Evolutionary conservation across 2,888 invertebrate species (phyloP).

Genomic region (Diaprepes abbreviatus): DNA sequence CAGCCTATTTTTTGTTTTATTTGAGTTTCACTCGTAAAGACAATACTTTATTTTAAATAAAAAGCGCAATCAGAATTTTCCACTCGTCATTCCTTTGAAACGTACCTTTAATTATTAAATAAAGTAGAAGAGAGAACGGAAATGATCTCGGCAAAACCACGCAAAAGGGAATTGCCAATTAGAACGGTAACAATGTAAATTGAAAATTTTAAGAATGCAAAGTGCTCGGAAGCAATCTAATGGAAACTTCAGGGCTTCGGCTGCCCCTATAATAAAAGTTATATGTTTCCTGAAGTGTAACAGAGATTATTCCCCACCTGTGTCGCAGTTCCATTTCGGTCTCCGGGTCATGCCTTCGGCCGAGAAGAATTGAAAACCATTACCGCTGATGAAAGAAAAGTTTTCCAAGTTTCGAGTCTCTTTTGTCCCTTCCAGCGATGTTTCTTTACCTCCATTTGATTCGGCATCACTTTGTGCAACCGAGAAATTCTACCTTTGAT

Average conservation of each 20-base stretch:
- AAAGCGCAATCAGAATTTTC: slow-evolving; percentile 7
- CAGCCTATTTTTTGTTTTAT: no score
- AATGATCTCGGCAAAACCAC: slow-evolving; percentile 20
- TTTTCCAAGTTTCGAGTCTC: slow-evolving; percentile 66
- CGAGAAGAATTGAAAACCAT: slow-evolving; percentile 67
- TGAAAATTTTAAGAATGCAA: slow-evolving; percentile 46
- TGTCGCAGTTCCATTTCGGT: slow-evolving; percentile 48
- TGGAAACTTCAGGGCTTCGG: slow-evolving; percentile 40
- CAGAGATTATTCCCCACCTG: slow-evolving; percentile 54
- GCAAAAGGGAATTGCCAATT: slow-evolving; percentile 42
- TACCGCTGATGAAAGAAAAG: slow-evolving; percentile 69
- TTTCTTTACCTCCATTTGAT: slow-evolving; percentile 51
- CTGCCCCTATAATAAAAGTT: slow-evolving; percentile 52
- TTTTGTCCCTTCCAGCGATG: slow-evolving; percentile 64
- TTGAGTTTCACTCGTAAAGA: no score
- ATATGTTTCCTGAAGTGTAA: slow-evolving; percentile 55
- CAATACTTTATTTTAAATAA: no score
- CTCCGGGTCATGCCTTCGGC: slow-evolving; percentile 58
- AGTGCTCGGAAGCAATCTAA: slow-evolving; percentile 44
- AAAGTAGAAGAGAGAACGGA: slow-evolving; percentile 19
- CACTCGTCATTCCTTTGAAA: slow-evolving; percentile 4
- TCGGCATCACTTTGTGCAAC: slow-evolving; percentile 40
- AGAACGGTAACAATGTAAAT: slow-evolving; percentile 48
- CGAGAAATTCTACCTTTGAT: slow-evolving; percentile 45
- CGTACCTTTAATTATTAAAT: slow-evolving; percentile 20